These are phyloP conservation scores for Smutsia gigantea DNA, from an alignment of 2,797 vertebrate genomes.

Conservation along the genomic window DNA sequence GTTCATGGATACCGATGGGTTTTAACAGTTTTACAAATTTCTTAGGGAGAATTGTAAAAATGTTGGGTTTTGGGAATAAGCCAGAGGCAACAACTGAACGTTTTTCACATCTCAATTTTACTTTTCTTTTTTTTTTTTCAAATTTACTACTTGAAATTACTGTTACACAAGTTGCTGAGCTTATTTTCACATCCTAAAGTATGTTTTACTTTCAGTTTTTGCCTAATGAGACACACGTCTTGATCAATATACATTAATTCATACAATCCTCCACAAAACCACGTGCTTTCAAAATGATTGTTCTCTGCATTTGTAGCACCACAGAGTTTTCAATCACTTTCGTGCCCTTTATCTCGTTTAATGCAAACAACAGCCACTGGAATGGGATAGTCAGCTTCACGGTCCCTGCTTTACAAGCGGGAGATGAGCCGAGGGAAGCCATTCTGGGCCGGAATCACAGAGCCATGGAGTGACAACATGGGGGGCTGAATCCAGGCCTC, in stretches of 20 bases:
- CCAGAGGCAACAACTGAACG: not conserved
- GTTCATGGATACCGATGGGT: not conserved
- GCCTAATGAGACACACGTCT: not conserved
- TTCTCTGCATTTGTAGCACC: not conserved
- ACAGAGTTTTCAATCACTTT: not conserved
- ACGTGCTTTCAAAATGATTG: constrained; percentile 63
- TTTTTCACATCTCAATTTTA: not conserved
- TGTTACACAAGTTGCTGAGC: not conserved
- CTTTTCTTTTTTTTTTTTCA: not conserved
- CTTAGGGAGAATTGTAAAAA: not conserved
- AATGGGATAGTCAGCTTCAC: not conserved
- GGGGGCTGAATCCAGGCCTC: not conserved
- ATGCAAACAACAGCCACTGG: not conserved
- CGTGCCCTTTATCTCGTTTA: not conserved
- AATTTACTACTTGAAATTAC: constrained; percentile 48
- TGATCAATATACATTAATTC: constrained; percentile 28
- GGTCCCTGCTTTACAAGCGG: not conserved
- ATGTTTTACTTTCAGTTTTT: constrained; percentile 79
- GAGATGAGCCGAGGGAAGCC: not conserved
- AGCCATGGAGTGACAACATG: not conserved
- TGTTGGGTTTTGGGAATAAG: not conserved
- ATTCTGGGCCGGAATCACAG: not conserved
- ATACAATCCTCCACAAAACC: not conserved
- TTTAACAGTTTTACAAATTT: not conserved
- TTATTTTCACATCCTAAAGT: constrained; percentile 63